phyloP scores from a whole-genome alignment of 2,113 vertebrate species.

The Rousettus leschenaultii region DNA sequence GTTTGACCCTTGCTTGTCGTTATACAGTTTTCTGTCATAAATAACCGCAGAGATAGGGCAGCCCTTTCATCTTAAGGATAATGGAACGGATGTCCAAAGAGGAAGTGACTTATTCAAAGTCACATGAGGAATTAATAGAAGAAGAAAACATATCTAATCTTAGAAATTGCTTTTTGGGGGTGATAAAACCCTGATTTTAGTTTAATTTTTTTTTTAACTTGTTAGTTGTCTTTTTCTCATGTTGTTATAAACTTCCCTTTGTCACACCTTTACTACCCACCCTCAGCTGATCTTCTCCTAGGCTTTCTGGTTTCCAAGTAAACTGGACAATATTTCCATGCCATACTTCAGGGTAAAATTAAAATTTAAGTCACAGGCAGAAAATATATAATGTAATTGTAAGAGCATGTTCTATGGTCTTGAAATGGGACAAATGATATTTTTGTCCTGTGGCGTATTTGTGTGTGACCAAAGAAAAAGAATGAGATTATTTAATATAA shows the following conservation, averaged over 20 bases:
- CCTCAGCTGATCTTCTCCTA: neutral
- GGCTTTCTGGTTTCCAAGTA: slow-evolving; percentile 17
- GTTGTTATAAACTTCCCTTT: neutral
- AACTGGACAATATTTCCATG: neutral
- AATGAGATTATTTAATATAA: neutral
- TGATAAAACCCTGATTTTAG: neutral
- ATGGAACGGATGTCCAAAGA: neutral
- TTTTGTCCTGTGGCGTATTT: neutral
- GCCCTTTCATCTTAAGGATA: neutral
- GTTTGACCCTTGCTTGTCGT: neutral
- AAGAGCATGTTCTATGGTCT: neutral
- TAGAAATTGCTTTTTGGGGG: neutral
- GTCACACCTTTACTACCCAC: neutral
- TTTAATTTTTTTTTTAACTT: neutral
- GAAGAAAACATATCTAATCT: neutral
- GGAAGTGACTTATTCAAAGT: neutral
- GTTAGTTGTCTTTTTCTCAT: neutral
- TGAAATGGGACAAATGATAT: neutral
- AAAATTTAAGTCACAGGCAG: neutral
- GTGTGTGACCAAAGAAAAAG: slow-evolving; percentile 21
- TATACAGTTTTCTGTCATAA: neutral
- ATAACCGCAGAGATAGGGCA: neutral
- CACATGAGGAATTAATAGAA: neutral
- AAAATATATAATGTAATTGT: slow-evolving; percentile 16
- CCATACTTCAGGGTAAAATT: neutral